phyloP scores from a whole-genome alignment of 2,113 vertebrate genomes.

The Taxidea taxus region DNA sequence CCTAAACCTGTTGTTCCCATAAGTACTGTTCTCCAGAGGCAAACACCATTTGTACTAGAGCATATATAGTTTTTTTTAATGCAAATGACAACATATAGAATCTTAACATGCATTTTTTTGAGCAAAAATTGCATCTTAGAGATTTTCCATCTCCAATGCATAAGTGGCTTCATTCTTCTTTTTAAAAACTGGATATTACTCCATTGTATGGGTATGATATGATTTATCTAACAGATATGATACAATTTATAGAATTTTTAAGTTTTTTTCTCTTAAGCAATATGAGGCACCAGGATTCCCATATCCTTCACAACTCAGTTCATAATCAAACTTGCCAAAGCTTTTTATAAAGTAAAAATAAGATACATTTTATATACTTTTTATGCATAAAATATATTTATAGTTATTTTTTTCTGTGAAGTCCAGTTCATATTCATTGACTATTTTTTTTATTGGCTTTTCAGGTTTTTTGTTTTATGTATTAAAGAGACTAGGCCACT shows the following conservation, averaged over 20 bases:
- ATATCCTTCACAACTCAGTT: neutral
- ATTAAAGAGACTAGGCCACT: neutral
- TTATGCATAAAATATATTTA: neutral
- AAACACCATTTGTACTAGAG: neutral
- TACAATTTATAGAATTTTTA: neutral
- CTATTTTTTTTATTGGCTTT: neutral
- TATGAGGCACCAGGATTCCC: neutral
- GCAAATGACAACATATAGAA: neutral
- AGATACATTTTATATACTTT: neutral
- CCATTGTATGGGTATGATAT: neutral
- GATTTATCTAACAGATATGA: neutral
- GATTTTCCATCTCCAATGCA: neutral
- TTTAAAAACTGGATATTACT: neutral
- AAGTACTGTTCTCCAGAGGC: neutral
- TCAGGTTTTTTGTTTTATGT: neutral
- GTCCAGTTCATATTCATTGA: neutral
- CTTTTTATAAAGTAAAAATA: neutral
- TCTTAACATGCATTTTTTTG: neutral
- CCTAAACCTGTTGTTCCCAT: neutral
- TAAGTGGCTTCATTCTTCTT: neutral
- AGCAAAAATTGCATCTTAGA: neutral
- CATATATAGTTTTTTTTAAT: neutral
- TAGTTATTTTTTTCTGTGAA: neutral
- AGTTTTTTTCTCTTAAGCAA: neutral
- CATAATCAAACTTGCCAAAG: neutral